These are phyloP conservation scores for Formica exsecta DNA, from an alignment of 1,140 invertebrate species.

Conservation along the genomic window DNA sequence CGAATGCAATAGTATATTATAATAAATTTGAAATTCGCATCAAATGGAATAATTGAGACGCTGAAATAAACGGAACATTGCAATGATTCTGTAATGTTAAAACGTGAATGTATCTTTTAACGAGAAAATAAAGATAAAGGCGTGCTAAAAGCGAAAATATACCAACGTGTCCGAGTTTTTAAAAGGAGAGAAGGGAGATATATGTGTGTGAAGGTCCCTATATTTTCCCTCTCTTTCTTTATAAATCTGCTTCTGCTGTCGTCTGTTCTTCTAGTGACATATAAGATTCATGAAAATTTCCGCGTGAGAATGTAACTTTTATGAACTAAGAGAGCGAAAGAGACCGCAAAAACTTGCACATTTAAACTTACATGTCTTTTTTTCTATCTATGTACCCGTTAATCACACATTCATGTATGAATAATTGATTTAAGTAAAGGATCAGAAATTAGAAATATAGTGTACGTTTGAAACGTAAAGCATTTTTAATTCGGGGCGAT, in stretches of 20 bases:
- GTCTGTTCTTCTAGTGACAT: conserved; percentile 60
- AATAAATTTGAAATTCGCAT: not conserved
- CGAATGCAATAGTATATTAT: not conserved
- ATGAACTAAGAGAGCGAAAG: conserved; percentile 62
- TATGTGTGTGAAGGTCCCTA: not conserved
- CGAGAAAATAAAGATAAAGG: not conserved
- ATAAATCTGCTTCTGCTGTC: conserved; percentile 8
- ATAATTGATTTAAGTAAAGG: conserved; percentile 67
- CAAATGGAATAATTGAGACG: not conserved
- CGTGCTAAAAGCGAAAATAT: not conserved
- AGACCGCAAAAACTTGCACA: conserved; percentile 54
- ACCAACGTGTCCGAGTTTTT: not conserved
- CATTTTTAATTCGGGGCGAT: not conserved
- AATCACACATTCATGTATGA: conserved; percentile 53
- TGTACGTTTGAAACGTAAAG: not conserved
- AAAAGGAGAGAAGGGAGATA: not conserved
- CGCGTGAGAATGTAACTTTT: conserved; percentile 74
- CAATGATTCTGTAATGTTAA: not conserved
- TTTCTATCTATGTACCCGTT: conserved; percentile 62
- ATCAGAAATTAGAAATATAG: not conserved
- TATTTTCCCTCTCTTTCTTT: not conserved
- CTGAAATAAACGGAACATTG: not conserved
- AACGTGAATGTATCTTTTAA: not conserved
- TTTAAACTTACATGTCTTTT: conserved; percentile 66
- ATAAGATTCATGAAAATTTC: conserved; percentile 74